Evolutionary conservation across 2,797 vertebrate species (phyloP), one percentile per base, ranked within the genome.

Genomic region (Anguilla megastoma): DNA sequence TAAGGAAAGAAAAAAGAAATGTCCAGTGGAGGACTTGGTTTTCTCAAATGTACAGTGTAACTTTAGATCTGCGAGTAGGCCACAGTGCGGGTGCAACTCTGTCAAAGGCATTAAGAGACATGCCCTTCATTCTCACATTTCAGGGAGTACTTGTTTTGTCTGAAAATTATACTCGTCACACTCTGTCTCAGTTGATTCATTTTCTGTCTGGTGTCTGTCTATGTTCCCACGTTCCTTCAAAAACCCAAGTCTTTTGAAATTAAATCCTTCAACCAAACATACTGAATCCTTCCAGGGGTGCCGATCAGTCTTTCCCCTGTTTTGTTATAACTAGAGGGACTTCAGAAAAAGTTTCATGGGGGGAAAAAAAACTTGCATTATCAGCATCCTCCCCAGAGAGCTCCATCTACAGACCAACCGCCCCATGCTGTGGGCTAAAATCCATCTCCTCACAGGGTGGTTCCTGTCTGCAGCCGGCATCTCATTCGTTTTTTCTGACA

Each of bases 381-480:
- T 21, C 30, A 18, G 71, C 69, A 56, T 50, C 16, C 69, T 52
- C 69, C n/a, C 12, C 10, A 14, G 54, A 58, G 56, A 58, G 14
- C 14, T 58, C 56, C 56, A 18, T 18, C 56, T 16, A 16, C 54
- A 58, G 56, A 58, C 56, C 16, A 58, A 3, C 60, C 24, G 7
- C 36, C 10, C 18, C 14, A 41, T 2, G 36, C 14, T 8, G 14
- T 41, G 9, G 12, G 36, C 33, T 80, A 41, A 21, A 45, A 45
- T 6, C 69, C 27, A 9, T 71, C 10, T 9, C 33, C 69, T 33
- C n/a, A 45, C 41, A 33, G 76, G 36, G 16, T 16, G 74, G 12
- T 16, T 83, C n/a, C 87, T 54, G 80, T 52, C 80, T 84, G 87
- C 79, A 52, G 48, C 14, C 74, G 30, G 27, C n/a, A 2, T 71